Evolutionary conservation across 2,888 invertebrate species (phyloP), one percentile per base, ranked within the genome.

Genomic region (Spicauda simplicius): DNA sequence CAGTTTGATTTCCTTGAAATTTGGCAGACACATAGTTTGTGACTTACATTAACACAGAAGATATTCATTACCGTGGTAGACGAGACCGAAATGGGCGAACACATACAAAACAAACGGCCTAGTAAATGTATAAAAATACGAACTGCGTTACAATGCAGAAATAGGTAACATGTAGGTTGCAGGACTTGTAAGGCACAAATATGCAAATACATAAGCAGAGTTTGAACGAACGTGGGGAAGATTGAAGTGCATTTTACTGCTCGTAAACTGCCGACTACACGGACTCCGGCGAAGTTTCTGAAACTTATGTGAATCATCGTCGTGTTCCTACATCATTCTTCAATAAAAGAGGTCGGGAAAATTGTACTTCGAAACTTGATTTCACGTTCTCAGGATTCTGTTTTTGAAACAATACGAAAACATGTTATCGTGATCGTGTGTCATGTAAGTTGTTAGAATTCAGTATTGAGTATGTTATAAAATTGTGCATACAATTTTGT

Each of bases 241-340:
- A 72, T 74, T 74, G 72, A 72, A 73, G 71, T 75, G 71, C 73
- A 72, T 72, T 76, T 76, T 76, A 77, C 70, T 72, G 72, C 69
- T 72, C 73, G 72, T 76, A 77, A 77, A 74, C 68, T 70, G 72
- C 67, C 69, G 69, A 67, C 68, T 68, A 75, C 70, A 71, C 71
- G 73, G 72, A 68, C 72, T 70, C 65, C 71, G 69, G 73, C 70
- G 71, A 72, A 75, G 69, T 73, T 72, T 69, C 71, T 73, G 12
- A 61, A 67, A 67, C 61, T 67, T 67, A 61, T 60, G 61, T 67
- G 67, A 67, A 67, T 67, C 67, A 67, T 67, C 66, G 59, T 60
- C 60, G 61, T 67, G 61, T 61, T 67, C 61, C 50, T 56, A 67
- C 67, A 67, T 67, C 67, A 67, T 67, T 67, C 56, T 67, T 67